Base-by-base conservation (phyloP, 2,888 invertebrate species). In the Xiphydria camelus region DNA sequence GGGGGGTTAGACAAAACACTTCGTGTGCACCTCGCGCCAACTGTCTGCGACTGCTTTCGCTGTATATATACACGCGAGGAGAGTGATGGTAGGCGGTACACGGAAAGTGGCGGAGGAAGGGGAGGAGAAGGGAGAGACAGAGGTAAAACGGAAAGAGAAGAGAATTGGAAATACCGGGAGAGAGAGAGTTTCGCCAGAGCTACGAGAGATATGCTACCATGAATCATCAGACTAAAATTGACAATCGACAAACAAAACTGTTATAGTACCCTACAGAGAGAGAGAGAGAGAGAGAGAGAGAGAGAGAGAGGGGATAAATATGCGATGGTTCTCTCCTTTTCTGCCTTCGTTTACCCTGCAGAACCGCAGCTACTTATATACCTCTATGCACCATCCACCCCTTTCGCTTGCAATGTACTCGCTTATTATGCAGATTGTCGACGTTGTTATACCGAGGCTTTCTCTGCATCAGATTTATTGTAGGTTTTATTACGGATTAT, bases 381-480 rank as follows among this genome's bases (percentile, higher is more conserved):
- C n/a, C n/a, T n/a, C 44, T 26, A 9, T 10, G 5, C 45, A 21
- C 39, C 33, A 43, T 49, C 53, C 37, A 20, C 41, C 26, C 37
- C 33, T 40, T 12, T 34, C 18, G n/a, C 25, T n/a, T 18, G 22
- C 18, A 39, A 47, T 45, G 40, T 22, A 35, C 39, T 43, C 57
- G 43, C 61, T 64, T 61, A 59, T 64, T 58, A 64, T 64, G 63
- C 55, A 64, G 57, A 64, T 64, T 57, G 53, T 43, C 39, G 42
- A 51, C 37, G 45, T 48, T 51, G 53, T 53, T 55, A 52, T n/a
- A n/a, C n/a, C n/a, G n/a, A n/a, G n/a, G n/a, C n/a, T n/a, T n/a
- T n/a, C n/a, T n/a, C n/a, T n/a, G n/a, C n/a, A n/a, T n/a, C n/a
- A n/a, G n/a, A n/a, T n/a, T n/a, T n/a, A n/a, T n/a, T n/a, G n/a